phyloP scores from a whole-genome alignment of 2,113 vertebrate species.

The Ptilonorhynchus violaceus region DNA sequence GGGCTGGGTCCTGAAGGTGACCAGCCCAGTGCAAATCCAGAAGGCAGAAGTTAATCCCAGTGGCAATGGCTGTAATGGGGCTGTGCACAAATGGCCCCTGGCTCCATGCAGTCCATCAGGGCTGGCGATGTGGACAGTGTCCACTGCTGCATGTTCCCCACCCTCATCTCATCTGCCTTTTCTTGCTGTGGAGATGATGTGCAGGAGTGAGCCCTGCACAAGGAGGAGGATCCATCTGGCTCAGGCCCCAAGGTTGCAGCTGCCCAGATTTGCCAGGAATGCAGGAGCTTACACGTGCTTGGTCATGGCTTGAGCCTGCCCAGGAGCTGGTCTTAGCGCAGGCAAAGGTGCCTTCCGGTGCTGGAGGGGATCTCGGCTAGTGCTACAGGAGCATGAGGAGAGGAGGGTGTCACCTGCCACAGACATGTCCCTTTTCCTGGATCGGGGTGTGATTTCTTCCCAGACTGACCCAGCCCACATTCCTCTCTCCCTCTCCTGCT shows the following conservation, averaged over 20 bases:
- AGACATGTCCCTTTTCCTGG: neutral
- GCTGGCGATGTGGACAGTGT: neutral
- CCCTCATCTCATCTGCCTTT: rapidly evolving
- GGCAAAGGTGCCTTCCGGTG: neutral
- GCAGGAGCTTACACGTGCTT: neutral
- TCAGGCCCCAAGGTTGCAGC: neutral
- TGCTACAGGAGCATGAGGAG: rapidly evolving
- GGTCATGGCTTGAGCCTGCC: neutral
- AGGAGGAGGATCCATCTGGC: neutral
- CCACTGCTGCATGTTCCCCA: neutral
- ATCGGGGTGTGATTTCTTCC: neutral
- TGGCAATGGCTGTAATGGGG: neutral
- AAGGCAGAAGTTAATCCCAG: neutral
- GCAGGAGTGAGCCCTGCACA: neutral
- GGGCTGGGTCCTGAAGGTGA: neutral
- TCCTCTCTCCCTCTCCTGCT: neutral
- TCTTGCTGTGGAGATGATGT: neutral
- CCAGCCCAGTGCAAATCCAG: rapidly evolving
- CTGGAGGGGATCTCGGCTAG: neutral
- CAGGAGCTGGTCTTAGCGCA: neutral
- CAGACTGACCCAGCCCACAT: rapidly evolving
- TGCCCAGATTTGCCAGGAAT: neutral
- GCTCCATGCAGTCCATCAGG: neutral
- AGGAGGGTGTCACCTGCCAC: neutral
- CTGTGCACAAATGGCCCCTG: neutral